These are phyloP conservation scores for Camptogramma bilineatum DNA, from an alignment of 2,888 invertebrate genomes.

Conservation along the genomic window DNA sequence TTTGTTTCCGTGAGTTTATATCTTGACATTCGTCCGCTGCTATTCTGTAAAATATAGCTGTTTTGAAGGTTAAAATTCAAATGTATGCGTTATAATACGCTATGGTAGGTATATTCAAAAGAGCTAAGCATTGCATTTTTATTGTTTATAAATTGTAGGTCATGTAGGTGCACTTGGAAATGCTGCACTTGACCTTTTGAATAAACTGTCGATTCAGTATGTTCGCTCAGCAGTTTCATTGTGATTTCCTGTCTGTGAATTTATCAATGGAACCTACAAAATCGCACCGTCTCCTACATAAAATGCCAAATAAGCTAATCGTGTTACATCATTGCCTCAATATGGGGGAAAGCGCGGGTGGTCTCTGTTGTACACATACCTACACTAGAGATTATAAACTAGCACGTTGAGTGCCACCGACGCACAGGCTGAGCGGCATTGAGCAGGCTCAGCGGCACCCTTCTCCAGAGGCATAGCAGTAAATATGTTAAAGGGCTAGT, in stretches of 20 bases:
- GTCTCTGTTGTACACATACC: neutral
- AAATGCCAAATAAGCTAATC: conserved; percentile 29
- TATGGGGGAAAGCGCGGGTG: conserved; percentile 47
- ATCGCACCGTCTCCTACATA: conserved; percentile 30
- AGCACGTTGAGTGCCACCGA: too few relatives aligned
- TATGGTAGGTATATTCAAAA: neutral
- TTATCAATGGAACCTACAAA: conserved; percentile 23
- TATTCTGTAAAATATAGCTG: conserved; percentile 12
- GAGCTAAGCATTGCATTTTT: neutral
- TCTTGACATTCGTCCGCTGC: conserved; percentile 16
- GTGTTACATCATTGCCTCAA: conserved; percentile 43
- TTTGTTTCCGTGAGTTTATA: conserved; percentile 26
- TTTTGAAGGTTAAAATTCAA: conserved; percentile 3
- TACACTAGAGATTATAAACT: too few relatives aligned
- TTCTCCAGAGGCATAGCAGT: too few relatives aligned
- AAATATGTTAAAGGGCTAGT: too few relatives aligned
- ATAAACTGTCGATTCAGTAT: neutral
- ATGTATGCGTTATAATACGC: neutral
- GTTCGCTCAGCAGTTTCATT: neutral
- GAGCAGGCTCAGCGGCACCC: too few relatives aligned
- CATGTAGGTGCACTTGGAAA: conserved; percentile 13
- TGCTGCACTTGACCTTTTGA: conserved; percentile 23
- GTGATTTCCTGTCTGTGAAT: conserved; percentile 21
- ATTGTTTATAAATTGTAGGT: neutral
- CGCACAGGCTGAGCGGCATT: too few relatives aligned